Percentiles rank a stretch among this genome's conserved stretches.
These are phyloP conservation scores for Arctocebus calabarensis DNA, from an alignment of 2,797 vertebrate species.

Conservation along the genomic window DNA sequence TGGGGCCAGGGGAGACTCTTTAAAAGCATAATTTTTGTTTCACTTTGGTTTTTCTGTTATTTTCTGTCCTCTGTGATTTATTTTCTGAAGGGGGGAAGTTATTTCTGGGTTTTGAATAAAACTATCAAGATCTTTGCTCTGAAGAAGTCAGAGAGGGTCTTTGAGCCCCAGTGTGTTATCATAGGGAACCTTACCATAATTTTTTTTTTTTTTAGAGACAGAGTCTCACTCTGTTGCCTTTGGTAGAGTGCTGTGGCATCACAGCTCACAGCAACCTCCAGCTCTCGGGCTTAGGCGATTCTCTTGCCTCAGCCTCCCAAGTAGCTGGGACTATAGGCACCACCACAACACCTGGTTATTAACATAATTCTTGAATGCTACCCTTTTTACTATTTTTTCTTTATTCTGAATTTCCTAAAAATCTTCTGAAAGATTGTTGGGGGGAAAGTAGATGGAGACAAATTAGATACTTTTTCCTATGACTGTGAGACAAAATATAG, in stretches of 20 bases:
- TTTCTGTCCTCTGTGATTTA: background rate
- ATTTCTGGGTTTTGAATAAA: background rate
- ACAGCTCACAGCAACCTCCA: too few relatives aligned
- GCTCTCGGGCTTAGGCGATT: too few relatives aligned
- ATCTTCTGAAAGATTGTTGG: background rate
- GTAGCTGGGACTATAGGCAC: too few relatives aligned
- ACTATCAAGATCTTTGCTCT: background rate
- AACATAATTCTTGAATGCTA: background rate
- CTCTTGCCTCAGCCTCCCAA: too few relatives aligned
- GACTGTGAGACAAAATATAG: background rate
- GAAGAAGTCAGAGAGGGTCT: background rate
- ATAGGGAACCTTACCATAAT: background rate
- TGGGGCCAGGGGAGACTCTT: background rate
- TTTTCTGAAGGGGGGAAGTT: background rate
- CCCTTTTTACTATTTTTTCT: background rate
- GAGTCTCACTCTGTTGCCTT: too few relatives aligned
- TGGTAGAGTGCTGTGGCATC: too few relatives aligned
- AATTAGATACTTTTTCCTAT: background rate
- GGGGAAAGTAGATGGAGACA: background rate
- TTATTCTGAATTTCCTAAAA: background rate
- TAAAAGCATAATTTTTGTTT: background rate
- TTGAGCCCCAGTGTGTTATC: background rate
- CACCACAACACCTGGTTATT: too few relatives aligned
- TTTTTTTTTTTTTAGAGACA: background rate
- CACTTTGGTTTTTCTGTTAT: background rate